Percentiles rank a stretch among this genome's conserved stretches.
Evolutionary conservation across 2,888 invertebrate genomes (phyloP).

Genomic region (Rugalucina vietnamica): DNA sequence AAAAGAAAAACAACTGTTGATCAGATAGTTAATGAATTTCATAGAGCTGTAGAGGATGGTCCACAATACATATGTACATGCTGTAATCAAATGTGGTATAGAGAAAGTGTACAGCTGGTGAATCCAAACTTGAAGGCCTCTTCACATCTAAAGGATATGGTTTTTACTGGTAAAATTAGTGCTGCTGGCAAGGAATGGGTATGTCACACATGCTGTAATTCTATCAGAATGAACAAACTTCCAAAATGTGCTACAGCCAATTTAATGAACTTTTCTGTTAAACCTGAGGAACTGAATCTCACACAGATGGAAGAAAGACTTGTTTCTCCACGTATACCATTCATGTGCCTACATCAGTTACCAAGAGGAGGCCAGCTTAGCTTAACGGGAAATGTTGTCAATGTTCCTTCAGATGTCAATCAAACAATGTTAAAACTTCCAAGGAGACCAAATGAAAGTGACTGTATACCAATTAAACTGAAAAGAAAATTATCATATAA

Average conservation of each 20-base stretch:
- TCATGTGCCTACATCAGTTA: conserved; percentile 25
- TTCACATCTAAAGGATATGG: background rate
- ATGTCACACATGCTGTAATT: background rate
- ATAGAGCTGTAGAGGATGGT: background rate
- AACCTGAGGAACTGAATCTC: background rate
- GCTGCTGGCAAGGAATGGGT: conserved; percentile 13
- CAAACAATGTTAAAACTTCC: conserved; percentile 24
- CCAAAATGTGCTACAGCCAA: background rate
- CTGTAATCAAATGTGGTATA: conserved; percentile 26
- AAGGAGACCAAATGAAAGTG: background rate
- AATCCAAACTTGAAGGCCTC: no score
- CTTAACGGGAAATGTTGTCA: conserved; percentile 35
- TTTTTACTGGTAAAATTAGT: background rate
- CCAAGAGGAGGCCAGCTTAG: conserved; percentile 25
- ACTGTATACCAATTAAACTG: conserved; percentile 16
- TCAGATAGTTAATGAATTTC: background rate
- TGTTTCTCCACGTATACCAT: conserved; percentile 19
- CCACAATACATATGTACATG: conserved; percentile 28
- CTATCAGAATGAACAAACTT: background rate
- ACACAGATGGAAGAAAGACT: conserved; percentile 16
- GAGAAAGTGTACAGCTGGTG: conserved; percentile 5
- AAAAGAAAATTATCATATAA: conserved; percentile 29
- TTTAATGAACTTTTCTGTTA: background rate
- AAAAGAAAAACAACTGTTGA: background rate
- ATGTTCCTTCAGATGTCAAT: conserved; percentile 28